Evolutionary conservation across 2,113 vertebrate species (phyloP).

Genomic region (Myrmecobius fasciatus): DNA sequence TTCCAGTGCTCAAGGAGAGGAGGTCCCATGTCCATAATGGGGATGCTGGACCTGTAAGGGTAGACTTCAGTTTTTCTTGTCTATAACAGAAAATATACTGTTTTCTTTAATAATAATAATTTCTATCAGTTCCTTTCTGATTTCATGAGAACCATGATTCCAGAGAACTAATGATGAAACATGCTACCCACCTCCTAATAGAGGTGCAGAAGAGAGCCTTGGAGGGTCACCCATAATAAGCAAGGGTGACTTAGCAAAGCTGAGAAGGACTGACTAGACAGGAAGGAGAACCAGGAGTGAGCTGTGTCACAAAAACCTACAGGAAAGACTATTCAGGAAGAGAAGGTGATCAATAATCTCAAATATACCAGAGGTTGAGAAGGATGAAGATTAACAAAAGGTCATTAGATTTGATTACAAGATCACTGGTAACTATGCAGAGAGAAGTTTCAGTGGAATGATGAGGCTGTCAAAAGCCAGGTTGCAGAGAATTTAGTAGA

Average conservation of each 20-base stretch:
- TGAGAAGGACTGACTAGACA: background rate
- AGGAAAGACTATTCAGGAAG: background rate
- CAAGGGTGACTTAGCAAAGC: background rate
- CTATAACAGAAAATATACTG: conserved; percentile 63
- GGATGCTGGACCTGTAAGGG: conserved; percentile 65
- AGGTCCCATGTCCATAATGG: background rate
- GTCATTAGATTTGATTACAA: background rate
- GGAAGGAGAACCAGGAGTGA: background rate
- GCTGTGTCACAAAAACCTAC: background rate
- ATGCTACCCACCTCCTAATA: background rate
- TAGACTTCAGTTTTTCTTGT: conserved; percentile 63
- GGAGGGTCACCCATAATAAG: background rate
- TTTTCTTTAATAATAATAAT: conserved; percentile 37
- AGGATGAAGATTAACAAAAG: background rate
- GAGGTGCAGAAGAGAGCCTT: background rate
- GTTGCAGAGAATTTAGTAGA: background rate
- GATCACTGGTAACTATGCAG: background rate
- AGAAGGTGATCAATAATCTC: background rate
- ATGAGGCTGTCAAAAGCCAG: background rate
- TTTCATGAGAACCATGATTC: conserved; percentile 6
- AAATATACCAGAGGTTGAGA: background rate
- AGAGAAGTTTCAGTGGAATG: background rate
- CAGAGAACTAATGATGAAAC: background rate
- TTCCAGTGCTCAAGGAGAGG: background rate
- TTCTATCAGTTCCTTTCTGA: conserved; percentile 56